Evolutionary conservation across 2,113 vertebrate genomes (phyloP).

Genomic region (Argyrosomus japonicus): DNA sequence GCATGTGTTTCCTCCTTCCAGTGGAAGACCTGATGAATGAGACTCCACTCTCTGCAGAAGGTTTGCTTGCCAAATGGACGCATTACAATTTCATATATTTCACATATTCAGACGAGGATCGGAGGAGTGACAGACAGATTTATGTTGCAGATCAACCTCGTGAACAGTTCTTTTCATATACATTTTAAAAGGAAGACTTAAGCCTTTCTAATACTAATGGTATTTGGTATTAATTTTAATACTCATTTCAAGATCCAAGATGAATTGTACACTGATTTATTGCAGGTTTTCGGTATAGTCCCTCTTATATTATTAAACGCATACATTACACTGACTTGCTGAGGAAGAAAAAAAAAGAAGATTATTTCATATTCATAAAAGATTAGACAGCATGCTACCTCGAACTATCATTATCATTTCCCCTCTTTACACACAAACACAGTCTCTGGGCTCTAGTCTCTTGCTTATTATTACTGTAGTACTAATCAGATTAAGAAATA

Average conservation of each 20-base stretch:
- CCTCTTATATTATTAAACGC: not conserved
- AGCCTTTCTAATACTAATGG: too few species aligned
- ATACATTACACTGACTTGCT: constrained; percentile 1
- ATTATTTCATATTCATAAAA: not conserved
- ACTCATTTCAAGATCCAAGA: not conserved
- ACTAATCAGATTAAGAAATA: constrained; percentile 10
- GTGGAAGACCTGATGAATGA: constrained; percentile 3
- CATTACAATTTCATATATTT: constrained; percentile 15
- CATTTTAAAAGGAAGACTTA: not conserved
- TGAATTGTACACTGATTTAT: constrained; percentile 28
- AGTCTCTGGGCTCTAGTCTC: not conserved
- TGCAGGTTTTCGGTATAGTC: not conserved
- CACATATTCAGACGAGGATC: not conserved
- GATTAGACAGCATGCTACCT: not conserved
- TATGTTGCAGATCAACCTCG: constrained; percentile 3
- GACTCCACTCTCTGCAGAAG: not conserved
- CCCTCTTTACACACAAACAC: not conserved
- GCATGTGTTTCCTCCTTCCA: not conserved
- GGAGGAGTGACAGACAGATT: constrained; percentile 9
- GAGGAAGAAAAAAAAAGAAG: not conserved
- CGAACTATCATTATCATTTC: not conserved
- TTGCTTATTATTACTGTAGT: constrained; percentile 1
- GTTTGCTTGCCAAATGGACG: constrained; percentile 15
- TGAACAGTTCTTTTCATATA: not conserved
- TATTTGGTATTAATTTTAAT: not conserved